Conservation (phyloP, 1,140 invertebrate genomes). For the Papilio dardanus region DNA sequence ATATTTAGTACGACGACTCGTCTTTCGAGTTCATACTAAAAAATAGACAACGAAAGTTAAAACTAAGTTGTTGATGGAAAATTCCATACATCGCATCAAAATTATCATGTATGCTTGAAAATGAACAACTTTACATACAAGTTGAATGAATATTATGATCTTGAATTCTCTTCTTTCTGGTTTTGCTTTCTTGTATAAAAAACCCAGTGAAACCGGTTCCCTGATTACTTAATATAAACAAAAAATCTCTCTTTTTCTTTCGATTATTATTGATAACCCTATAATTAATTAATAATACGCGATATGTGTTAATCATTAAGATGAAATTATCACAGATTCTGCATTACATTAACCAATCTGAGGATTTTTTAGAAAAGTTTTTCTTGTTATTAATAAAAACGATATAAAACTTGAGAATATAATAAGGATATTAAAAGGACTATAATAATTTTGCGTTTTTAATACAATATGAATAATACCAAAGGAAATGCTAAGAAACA, state of each 20-base stretch:
- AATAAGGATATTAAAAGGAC: neutral
- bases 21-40: neutral
- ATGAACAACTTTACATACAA: too few relatives aligned
- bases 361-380: too few relatives aligned
- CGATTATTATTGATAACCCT: neutral
- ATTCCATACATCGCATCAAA: neutral
- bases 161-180: neutral
- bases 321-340: neutral
- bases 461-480: neutral
- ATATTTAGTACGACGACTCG: neutral
- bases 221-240: neutral
- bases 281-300: too few relatives aligned
- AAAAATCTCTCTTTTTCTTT: neutral
- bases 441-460: neutral
- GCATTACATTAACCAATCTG: too few relatives aligned
- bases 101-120: neutral
- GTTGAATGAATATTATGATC: too few relatives aligned
- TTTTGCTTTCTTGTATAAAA: neutral
- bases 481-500: constrained; percentile 26
- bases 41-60: neutral
- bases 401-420: neutral
- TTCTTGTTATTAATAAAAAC: too few relatives aligned
- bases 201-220: neutral
- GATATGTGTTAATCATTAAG: too few relatives aligned
- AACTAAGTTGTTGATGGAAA: neutral